phyloP scores from a whole-genome alignment of 2,888 invertebrate species.

The Tupiocoris notatus region DNA sequence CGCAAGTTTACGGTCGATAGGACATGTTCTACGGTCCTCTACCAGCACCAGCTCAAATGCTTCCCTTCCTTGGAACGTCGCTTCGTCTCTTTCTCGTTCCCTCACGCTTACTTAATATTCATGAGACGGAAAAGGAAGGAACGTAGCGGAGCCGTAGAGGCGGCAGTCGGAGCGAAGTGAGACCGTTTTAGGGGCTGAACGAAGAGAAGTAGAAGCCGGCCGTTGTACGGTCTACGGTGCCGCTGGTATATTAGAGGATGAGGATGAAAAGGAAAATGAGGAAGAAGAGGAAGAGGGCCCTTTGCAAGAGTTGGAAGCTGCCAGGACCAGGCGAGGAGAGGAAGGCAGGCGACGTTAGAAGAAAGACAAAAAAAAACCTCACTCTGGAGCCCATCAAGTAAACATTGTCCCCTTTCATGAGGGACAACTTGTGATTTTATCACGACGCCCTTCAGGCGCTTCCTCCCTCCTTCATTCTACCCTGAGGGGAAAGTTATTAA shows the following conservation, averaged over 20 bases:
- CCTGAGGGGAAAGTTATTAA: conserved; percentile 4
- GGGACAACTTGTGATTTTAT: conserved; percentile 29
- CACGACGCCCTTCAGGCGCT: conserved; percentile 6
- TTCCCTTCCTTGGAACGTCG: conserved; percentile 4
- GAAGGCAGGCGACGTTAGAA: background rate
- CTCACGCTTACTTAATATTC: conserved; percentile 30
- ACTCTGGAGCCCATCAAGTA: conserved; percentile 15
- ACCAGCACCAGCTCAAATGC: background rate
- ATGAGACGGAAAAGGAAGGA: background rate
- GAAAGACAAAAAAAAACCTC: conserved; percentile 7
- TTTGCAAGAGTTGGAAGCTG: background rate
- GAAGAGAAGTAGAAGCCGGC: background rate
- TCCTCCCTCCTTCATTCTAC: background rate
- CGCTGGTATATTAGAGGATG: background rate
- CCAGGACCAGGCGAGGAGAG: background rate
- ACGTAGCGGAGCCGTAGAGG: background rate
- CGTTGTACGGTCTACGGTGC: background rate
- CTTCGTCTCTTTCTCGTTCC: conserved; percentile 3
- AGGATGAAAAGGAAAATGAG: no score
- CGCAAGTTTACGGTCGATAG: conserved; percentile 28
- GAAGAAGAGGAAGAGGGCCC: background rate
- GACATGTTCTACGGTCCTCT: conserved; percentile 20
- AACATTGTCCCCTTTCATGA: conserved; percentile 26
- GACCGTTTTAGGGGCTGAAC: background rate
- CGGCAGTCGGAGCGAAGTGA: background rate